Evolutionary conservation across 2,797 vertebrate genomes (phyloP), one percentile per base, ranked within the genome.

Genomic region (Microctenopoma stevenorrisi): DNA sequence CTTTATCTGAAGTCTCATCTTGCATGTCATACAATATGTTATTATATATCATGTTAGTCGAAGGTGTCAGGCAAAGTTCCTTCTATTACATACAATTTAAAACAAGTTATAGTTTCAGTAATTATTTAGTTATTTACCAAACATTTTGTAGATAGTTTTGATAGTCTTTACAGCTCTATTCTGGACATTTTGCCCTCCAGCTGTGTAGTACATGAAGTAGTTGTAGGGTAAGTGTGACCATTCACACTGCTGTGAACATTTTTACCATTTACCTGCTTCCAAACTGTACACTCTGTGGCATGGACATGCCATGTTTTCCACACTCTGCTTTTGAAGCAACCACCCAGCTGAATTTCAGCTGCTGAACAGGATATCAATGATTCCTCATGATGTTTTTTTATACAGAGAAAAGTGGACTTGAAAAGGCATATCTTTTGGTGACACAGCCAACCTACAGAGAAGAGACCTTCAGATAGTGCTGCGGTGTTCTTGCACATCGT

Each of bases 201-300:
- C 8, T 11, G 38, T 48, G 38, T 25, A 40, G 42, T 1, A 3
- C 16, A 12, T 28, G 33, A 3, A 15, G 46, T 63, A 65, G 76
- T 65, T 56, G 42, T 22, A 51, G 53, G 5, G 43, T 56, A 53
- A 28, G 26, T 64, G 51, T 26, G 48, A 74, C 40, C 44, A n/a
- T 66, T 76, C 69, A 68, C 67, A 62, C 43, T 48, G 22, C 22
- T 67, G 49, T 48, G 53, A 81, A 61, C 42, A 56, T 48, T 70
- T 71, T 38, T 63, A 42, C 33, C 22, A 51, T 2, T 37, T 42
- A 53, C 50, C 35, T 65, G 16, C 60, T 47, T 0, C 33, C 16
- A 18, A 13, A 30, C 4, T 53, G 40, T 15, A 47, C 22, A 43
- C 18, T 3, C 16, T 43, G 40, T 59, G 28, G 13, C 35, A n/a